A percentile compares a stretch with the other conserved stretches of the same genome.
phyloP scores from a whole-genome alignment of 1,140 invertebrate species.

The Ostrea denselamellosa region DNA sequence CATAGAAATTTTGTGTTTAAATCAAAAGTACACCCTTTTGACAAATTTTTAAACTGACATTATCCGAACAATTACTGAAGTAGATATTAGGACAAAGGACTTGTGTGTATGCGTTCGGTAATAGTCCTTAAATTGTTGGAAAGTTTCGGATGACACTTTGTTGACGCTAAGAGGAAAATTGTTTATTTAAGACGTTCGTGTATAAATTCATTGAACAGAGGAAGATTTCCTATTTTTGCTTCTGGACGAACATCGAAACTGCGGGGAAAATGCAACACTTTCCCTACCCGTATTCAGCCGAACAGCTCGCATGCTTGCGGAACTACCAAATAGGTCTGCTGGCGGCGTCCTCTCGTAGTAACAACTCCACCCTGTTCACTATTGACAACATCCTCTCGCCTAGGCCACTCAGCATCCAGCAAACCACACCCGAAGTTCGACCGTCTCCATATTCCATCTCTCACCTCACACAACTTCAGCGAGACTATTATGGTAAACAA shows the following conservation, averaged over 20 bases:
- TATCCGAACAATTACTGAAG: constrained; percentile 34
- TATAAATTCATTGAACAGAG: not conserved
- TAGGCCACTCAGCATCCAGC: constrained; percentile 47
- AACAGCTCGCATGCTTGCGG: constrained; percentile 54
- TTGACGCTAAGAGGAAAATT: constrained; percentile 8
- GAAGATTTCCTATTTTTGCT: not conserved
- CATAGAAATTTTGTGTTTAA: constrained; percentile 53
- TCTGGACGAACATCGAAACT: not conserved
- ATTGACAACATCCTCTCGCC: constrained; percentile 61
- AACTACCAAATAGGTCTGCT: constrained; percentile 57
- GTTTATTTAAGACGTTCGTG: not conserved
- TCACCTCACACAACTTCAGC: constrained; percentile 51
- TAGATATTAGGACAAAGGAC: constrained; percentile 8
- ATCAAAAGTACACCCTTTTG: constrained; percentile 46
- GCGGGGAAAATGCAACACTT: constrained; percentile 54
- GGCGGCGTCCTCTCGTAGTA: constrained; percentile 48
- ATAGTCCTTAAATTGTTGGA: not conserved
- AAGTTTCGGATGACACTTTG: constrained; percentile 8
- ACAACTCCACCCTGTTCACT: constrained; percentile 52
- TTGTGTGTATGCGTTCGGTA: not conserved
- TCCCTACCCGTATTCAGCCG: constrained; percentile 54
- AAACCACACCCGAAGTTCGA: constrained; percentile 43
- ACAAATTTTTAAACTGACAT: constrained; percentile 32
- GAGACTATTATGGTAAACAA: constrained; percentile 55
- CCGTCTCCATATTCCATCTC: constrained; percentile 46